Evolutionary conservation across 2,113 vertebrate genomes (phyloP), one percentile per base, ranked within the genome.

Genomic region (Cettia cetti): DNA sequence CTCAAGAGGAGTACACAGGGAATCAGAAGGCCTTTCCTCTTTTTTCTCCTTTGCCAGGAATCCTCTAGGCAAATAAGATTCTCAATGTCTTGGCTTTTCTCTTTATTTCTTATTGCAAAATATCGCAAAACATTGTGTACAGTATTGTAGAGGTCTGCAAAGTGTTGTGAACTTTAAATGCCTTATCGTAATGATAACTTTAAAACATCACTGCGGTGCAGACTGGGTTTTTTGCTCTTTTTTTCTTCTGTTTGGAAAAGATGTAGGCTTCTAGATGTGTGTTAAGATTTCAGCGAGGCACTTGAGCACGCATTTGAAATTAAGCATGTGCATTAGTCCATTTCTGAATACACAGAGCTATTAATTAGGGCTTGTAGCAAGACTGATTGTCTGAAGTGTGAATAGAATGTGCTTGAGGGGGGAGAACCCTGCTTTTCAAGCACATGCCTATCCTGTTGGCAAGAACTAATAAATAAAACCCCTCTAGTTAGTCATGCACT

Each of bases 311-410:
- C 24, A 49, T 74, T 83, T 75, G 72, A 93, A 96, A 84, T 83
- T n/a, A 83, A 71, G 56, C 64, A 19, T 50, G 63, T 92, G 35
- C 56, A 49, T 94, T 93, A 94, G 71, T 89, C 42, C 60, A 86
- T 88, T 68, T 66, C 85, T 90, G 82, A 90, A 90, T 89, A 78
- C 35, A 66, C 63, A 82, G 76, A 61, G 49, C 92, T 94, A 49
- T 80, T 96, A 95, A 95, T 94, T 80, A 90, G 57, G 64, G 47
- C 71, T 92, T 75, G 27, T 63, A 94, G 65, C 52, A 77, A 60
- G 71, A 66, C 64, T 90, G 59, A 56, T 94, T 85, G 66, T 93
- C 71, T 82, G 23, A 86, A 90, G 49, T 88, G 77, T 59, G 76
- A 96, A 81, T 80, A 88, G 82, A 89, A 90, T 83, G 63, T 93